Base-by-base conservation (phyloP, 1,140 invertebrate genomes). In the Arctopsyche grandis region DNA sequence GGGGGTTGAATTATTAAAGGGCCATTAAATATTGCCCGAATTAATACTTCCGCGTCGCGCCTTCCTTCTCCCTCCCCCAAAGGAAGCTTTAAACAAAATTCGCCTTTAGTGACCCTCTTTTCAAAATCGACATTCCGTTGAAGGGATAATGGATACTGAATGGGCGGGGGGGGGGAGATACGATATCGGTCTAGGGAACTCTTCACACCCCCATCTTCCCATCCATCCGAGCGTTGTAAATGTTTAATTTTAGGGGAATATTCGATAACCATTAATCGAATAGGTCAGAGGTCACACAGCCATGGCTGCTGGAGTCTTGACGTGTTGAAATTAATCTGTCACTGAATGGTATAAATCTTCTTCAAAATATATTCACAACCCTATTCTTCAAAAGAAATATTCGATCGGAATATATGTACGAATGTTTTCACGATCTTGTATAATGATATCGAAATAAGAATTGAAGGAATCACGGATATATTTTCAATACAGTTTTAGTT, bases 11-110 rank as follows among this genome's bases (percentile, higher is more conserved):
- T 66, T 66, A 66, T 66, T 66, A 66, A 66, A 66, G 63, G 63
- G 22, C 63, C 63, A 26, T 66, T 66, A 66, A 66, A 66, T 66
- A 66, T 66, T 29, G 63, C 24, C 63, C 63, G 63, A 66, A 26
- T 66, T 66, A 66, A 66, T 66, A 66, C 63, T 21, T 66, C 63
- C 63, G 22, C 63, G 63, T 66, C 63, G 63, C 63, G 63, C 24
- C 14, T 21, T 22, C 19, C 63, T 66, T 12, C 14, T 22, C 21
- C 21, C 19, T 12, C 63, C 63, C 56, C 29, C 7, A 1, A 38
- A 38, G 29, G 7, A 1, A 38, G 7, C 29, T 38, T 38, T 7
- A 38, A 38, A 38, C 29, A 38, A 38, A 38, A 38, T 7, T 38
- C 29, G 29, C 29, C 29, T 38, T 38, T 38, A 38, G 29, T 38